Conservation (phyloP, 1,140 invertebrate genomes). For the Zaprionus capensis region DNA sequence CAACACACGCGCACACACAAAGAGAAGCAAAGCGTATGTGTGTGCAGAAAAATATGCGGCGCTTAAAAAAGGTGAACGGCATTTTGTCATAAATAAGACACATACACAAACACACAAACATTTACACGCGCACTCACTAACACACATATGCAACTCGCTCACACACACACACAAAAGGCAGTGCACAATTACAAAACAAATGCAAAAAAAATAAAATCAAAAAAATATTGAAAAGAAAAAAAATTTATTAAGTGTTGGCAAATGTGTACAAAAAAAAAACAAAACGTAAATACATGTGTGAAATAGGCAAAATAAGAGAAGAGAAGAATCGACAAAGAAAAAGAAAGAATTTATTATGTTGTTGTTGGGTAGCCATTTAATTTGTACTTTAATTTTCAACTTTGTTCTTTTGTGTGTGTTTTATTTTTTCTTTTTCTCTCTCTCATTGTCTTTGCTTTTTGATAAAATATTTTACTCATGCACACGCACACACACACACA, state of each 20-base stretch:
- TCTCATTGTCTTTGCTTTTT: conserved; percentile 78
- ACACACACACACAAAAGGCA: conserved; percentile 5
- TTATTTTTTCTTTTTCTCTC: conserved; percentile 33
- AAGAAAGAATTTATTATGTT: background rate
- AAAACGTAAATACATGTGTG: conserved; percentile 31
- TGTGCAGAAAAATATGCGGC: conserved; percentile 82
- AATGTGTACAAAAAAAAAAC: conserved; percentile 3
- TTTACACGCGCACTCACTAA: background rate
- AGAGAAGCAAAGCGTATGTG: conserved; percentile 69
- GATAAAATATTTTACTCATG: conserved; percentile 72
- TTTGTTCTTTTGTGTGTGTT: conserved; percentile 50
- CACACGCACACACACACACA: conserved; percentile 28
- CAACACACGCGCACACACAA: conserved; percentile 11
- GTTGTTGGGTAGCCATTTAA: conserved; percentile 59
- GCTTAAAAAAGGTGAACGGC: conserved; percentile 82
- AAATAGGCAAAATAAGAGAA: conserved; percentile 13
- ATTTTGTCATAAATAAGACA: conserved; percentile 64
- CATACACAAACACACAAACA: conserved; percentile 16
- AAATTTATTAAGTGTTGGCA: conserved; percentile 26
- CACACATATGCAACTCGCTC: background rate
- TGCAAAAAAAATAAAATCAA: conserved; percentile 14
- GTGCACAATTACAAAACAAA: conserved; percentile 24
- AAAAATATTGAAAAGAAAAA: background rate
- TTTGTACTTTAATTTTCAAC: conserved; percentile 63
- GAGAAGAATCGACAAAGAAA: background rate